Evolutionary conservation across 2,113 vertebrate species (phyloP).

Genomic region (Genyomyrus donnyi): DNA sequence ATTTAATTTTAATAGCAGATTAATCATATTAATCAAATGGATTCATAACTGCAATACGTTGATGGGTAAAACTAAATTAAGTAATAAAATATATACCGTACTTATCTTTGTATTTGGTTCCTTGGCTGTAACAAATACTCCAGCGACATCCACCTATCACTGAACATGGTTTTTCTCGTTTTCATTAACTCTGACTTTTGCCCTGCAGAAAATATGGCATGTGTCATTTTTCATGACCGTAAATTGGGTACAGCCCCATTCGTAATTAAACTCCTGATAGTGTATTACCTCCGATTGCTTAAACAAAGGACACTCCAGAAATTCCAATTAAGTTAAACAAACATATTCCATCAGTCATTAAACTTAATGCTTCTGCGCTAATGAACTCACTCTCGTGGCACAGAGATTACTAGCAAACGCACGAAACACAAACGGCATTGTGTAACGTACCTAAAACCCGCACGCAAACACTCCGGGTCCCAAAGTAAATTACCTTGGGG

Average conservation of each 20-base stretch:
- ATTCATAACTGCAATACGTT: neutral
- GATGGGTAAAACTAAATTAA: neutral
- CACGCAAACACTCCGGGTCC: neutral
- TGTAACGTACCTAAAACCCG: neutral
- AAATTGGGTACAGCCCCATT: neutral
- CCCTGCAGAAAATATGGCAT: neutral
- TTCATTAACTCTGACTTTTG: neutral
- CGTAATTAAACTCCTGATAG: neutral
- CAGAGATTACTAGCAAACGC: neutral
- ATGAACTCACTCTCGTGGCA: neutral
- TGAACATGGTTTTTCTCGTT: neutral
- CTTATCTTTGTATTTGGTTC: neutral
- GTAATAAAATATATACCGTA: neutral
- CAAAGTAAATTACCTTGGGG: neutral
- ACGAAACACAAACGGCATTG: neutral
- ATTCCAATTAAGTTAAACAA: constrained; percentile 11
- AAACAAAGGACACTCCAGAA: constrained; percentile 16
- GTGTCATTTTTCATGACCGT: constrained; percentile 7
- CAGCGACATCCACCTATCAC: neutral
- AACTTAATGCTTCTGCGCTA: neutral
- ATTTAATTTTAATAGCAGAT: constrained; percentile 5
- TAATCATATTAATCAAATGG: neutral
- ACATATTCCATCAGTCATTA: constrained; percentile 17
- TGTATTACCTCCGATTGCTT: constrained; percentile 7
- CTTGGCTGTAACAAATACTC: neutral